Percentiles rank a stretch among this genome's conserved stretches.
Evolutionary conservation across 2,113 vertebrate genomes (phyloP).

Genomic region (Leptobrachium leishanense): DNA sequence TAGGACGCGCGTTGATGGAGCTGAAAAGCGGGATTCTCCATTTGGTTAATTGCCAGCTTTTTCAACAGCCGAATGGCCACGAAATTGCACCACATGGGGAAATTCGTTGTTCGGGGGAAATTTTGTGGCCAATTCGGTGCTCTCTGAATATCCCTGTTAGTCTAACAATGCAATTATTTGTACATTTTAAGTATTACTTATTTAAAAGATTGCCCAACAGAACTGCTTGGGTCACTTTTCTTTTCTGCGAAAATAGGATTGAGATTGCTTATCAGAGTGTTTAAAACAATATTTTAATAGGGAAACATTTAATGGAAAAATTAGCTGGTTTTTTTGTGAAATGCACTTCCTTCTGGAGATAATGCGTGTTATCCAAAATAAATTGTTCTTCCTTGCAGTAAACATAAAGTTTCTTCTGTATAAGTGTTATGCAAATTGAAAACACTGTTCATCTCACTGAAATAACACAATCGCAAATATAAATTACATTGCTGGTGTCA

Average conservation of each 20-base stretch:
- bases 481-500: constrained; percentile 18
- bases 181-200: background rate
- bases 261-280: background rate
- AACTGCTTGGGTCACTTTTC: background rate
- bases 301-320: constrained; percentile 47
- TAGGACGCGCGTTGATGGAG: no score
- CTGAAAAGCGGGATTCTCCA: no score
- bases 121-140: no score
- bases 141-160: no score
- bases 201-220: background rate
- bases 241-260: background rate
- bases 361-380: constrained; percentile 39
- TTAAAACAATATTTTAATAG: constrained; percentile 42
- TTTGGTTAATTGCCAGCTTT: no score
- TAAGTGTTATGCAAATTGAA: constrained; percentile 36
- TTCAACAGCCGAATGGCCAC: no score
- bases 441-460: background rate
- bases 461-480: constrained; percentile 19
- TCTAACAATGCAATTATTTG: no score
- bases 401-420: constrained; percentile 35
- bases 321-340: constrained; percentile 43
- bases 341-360: constrained; percentile 46
- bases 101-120: no score
- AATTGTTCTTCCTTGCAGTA: constrained; percentile 36
- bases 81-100: no score